Conservation (phyloP, 2,888 invertebrate species). For the Thalpophila matura region DNA sequence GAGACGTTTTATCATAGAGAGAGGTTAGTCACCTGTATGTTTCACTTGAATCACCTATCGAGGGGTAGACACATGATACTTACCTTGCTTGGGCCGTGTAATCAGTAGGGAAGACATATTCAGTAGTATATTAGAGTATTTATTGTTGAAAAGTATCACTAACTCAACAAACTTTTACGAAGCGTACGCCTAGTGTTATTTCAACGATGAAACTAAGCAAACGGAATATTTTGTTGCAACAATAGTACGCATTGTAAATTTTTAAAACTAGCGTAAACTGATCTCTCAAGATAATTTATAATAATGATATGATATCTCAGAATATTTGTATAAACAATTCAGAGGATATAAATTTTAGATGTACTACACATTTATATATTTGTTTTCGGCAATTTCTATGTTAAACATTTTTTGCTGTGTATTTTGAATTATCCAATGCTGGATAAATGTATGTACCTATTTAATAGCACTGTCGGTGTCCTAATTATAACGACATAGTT, state of each 20-base stretch:
- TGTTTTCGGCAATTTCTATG: conserved; percentile 83
- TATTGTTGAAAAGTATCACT: conserved; percentile 84
- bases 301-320: conserved; percentile 87
- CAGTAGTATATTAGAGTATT: conserved; percentile 87
- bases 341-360: conserved; percentile 87
- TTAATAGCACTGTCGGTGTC: conserved; percentile 87
- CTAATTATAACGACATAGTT: conserved; percentile 88
- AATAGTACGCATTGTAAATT: conserved; percentile 88
- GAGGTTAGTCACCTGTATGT: conserved; percentile 70
- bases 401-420: conserved; percentile 81
- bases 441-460: conserved; percentile 83
- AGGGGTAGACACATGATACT: conserved; percentile 73
- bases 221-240: conserved; percentile 82
- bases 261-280: conserved; percentile 90
- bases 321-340: conserved; percentile 89
- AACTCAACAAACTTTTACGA: conserved; percentile 78
- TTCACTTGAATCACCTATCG: conserved; percentile 67
- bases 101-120: conserved; percentile 83
- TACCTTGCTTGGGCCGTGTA: conserved; percentile 84
- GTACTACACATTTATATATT: conserved; percentile 80
- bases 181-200: conserved; percentile 83
- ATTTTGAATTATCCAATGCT: conserved; percentile 82
- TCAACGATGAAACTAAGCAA: conserved; percentile 83
- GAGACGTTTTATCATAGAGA: conserved; percentile 67
- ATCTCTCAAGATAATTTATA: conserved; percentile 90